A percentile compares a stretch with the other conserved stretches of the same genome.
These are phyloP conservation scores for Mythimna albipuncta DNA, from an alignment of 2,888 invertebrate genomes.

Conservation along the genomic window DNA sequence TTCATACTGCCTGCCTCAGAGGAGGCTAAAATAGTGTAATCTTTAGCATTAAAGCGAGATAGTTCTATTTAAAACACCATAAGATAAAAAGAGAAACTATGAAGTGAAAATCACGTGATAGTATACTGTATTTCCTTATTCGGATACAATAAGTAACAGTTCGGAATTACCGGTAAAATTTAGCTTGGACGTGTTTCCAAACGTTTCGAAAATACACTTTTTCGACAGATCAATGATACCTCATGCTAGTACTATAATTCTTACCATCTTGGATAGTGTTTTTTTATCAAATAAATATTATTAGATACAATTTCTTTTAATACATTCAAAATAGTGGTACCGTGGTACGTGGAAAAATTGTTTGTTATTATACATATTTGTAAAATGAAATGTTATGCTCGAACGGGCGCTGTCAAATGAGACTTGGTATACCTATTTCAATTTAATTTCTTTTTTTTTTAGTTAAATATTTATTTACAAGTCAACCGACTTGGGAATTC, in stretches of 20 bases:
- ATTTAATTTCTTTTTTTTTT: too few relatives aligned
- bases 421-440: too few relatives aligned
- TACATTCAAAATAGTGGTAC: background rate
- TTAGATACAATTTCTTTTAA: constrained; percentile 14
- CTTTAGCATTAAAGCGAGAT: constrained; percentile 10
- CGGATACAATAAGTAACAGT: constrained; percentile 2
- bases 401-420: too few relatives aligned
- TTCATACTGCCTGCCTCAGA: too few relatives aligned
- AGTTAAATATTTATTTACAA: too few relatives aligned
- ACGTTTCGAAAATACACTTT: background rate
- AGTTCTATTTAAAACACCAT: background rate
- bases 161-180: background rate
- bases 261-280: constrained; percentile 1
- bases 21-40: background rate
- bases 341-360: too few relatives aligned
- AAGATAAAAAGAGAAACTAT: constrained; percentile 6
- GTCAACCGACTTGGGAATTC: too few relatives aligned
- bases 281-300: too few relatives aligned
- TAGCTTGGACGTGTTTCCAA: constrained; percentile 20
- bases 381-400: too few relatives aligned
- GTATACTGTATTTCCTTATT: background rate
- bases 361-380: too few relatives aligned
- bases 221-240: constrained; percentile 35
- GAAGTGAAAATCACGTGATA: constrained; percentile 8
- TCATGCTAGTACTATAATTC: background rate